Evolutionary conservation across 1,140 invertebrate species (phyloP), one percentile per base, ranked within the genome.

Genomic region (Monochamus saltuarius): DNA sequence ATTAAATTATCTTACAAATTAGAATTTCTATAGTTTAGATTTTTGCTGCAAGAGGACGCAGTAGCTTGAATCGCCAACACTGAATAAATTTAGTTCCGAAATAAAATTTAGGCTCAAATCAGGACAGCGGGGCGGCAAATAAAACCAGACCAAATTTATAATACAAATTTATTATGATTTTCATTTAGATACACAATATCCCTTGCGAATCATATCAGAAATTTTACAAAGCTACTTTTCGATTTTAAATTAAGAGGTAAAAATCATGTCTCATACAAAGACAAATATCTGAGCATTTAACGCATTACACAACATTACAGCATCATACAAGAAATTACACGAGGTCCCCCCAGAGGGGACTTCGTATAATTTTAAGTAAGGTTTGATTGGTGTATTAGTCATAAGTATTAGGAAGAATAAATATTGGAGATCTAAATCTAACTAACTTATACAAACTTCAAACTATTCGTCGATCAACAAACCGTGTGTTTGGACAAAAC

Each of bases 111-210:
- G 22, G 22, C 22, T 29, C 2, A 29, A 29, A 29, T 29, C 22
- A 29, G 22, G 22, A 29, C 2, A 29, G 22, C 22, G 22, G 22
- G 22, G 22, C 22, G 22, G 22, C 2, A 29, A 29, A 29, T 2
- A 29, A 29, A 29, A 29, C n/a, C 22, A 29, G 2, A 29, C 22
- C 22, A 29, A 37, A 22, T 71, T 71, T 74, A 75, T 76, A 75
- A 74, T 77, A 77, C 75, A 77, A 77, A 77, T 77, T 77, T 77
- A 77, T 77, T 75, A 74, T 67, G 73, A 72, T 74, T 72, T 70
- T 63, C 35, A 38, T 68, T 67, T 68, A 66, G 69, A 76, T 72
- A 77, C 75, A 75, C 69, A 73, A 74, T 72, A 72, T 75, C 68
- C 70, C 67, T 75, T 66, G 73, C 73, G 69, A 74, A 74, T 74